Base-by-base conservation (phyloP, 1,140 invertebrate species). In the Medauroidea extradentata region DNA sequence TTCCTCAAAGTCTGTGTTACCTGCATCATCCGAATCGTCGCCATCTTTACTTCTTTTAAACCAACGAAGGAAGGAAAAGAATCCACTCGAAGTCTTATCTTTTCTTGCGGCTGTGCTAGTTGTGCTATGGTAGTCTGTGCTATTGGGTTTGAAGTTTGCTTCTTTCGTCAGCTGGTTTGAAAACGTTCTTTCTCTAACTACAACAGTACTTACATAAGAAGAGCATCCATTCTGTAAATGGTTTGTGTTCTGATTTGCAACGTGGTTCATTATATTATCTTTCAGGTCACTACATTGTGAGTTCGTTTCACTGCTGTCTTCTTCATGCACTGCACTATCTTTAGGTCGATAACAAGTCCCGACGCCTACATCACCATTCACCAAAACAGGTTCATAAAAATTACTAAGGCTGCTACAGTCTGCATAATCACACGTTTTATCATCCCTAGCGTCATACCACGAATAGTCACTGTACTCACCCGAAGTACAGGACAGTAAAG, bases 41-140 rank as follows among this genome's bases (percentile, higher is more conserved):
- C 11, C 23, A 21, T 62, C 59, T 44, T 65, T 65, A 16, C 67
- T 57, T 42, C 69, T 74, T 57, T 71, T 72, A 63, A 80, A 78
- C 78, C 78, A 80, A 65, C 72, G 71, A 24, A 80, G 73, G 62
- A 80, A 76, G 38, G 76, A 76, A 60, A 79, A 78, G 53, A 80
- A 66, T 39, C 76, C 78, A 29, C 66, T 66, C 11, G 55, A 29
- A 25, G 53, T 54, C 21, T 62, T 64, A 19, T 60, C 52, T 13
- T 13, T 13, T 11, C 53, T 38, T 7, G 11, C 29, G 4, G 44
- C 13, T 46, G 18, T 5, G 18, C 14, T 19, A 7, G 44, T 46
- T 24, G 18, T 4, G 44, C 44, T 24, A 24, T 13, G 5, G 44
- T 5, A 9, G 29, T 34, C 29, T 21, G 49, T 52, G 3, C 57